Evolutionary conservation across 1,140 invertebrate species (phyloP).

Genomic region (Periplaneta americana): DNA sequence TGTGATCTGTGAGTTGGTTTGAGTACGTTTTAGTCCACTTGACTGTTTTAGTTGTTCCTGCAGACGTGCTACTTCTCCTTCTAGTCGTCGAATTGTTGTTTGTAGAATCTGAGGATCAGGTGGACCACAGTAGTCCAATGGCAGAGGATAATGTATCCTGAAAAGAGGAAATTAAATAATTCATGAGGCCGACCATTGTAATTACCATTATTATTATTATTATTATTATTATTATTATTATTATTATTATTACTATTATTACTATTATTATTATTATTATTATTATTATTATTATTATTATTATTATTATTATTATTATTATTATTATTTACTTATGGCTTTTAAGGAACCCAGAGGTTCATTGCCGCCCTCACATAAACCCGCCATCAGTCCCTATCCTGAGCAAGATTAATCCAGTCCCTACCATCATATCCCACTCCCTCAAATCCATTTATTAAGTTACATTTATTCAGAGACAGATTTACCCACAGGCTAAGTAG

Average conservation of each 20-base stretch:
- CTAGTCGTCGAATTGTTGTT: slow-evolving; percentile 40
- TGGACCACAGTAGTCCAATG: slow-evolving; percentile 43
- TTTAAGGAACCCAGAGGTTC: no score
- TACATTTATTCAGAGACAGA: no score
- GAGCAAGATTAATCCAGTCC: no score
- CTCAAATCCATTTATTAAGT: no score
- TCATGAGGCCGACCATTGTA: neutral
- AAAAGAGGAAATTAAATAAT: neutral
- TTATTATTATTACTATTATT: neutral
- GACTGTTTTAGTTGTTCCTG: slow-evolving; percentile 19
- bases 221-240: neutral
- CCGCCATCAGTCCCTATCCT: no score
- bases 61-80: slow-evolving; percentile 36
- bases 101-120: slow-evolving; percentile 43
- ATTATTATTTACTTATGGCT: neutral
- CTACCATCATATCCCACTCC: no score
- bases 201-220: neutral
- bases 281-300: neutral
- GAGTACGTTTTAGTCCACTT: slow-evolving; percentile 26
- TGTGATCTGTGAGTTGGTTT: neutral
- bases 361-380: no score
- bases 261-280: neutral
- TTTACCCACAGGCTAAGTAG: no score
- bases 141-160: slow-evolving; percentile 46
- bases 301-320: neutral